Conservation (phyloP, 2,888 invertebrate genomes). For the Phengaris arion region DNA sequence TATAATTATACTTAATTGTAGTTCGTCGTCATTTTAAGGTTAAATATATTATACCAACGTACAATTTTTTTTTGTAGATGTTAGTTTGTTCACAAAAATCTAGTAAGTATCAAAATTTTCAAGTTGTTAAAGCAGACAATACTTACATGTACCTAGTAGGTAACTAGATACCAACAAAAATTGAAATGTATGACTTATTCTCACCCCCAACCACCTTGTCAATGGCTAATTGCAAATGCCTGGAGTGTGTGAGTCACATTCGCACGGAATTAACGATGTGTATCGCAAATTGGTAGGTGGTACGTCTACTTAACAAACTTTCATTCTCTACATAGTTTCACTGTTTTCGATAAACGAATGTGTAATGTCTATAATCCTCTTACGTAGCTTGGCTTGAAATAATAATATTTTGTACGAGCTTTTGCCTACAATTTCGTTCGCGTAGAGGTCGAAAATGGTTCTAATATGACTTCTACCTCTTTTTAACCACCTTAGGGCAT, state of each 20-base stretch:
- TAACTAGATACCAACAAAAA: no score
- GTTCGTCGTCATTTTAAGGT: background rate
- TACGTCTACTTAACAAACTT: conserved; percentile 9
- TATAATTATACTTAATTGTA: background rate
- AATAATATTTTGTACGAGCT: no score
- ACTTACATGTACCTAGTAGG: no score
- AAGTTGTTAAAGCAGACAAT: no score
- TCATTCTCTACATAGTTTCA: background rate
- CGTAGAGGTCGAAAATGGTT: no score
- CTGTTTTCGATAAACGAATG: background rate
- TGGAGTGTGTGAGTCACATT: background rate
- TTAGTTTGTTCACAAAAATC: background rate
- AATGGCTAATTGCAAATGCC: conserved; percentile 14
- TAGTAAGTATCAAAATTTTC: background rate
- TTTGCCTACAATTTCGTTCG: no score
- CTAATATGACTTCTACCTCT: no score
- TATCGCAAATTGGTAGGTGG: conserved; percentile 21
- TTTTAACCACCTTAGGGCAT: no score
- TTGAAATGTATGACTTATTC: no score
- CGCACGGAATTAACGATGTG: conserved; percentile 46
- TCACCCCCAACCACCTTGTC: background rate
- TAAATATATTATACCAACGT: background rate
- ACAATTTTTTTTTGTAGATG: no score
- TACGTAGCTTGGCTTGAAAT: no score
- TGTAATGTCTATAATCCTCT: no score